These are phyloP conservation scores for Disparrhopalites patrizii DNA, from an alignment of 2,888 invertebrate genomes.

Conservation along the genomic window DNA sequence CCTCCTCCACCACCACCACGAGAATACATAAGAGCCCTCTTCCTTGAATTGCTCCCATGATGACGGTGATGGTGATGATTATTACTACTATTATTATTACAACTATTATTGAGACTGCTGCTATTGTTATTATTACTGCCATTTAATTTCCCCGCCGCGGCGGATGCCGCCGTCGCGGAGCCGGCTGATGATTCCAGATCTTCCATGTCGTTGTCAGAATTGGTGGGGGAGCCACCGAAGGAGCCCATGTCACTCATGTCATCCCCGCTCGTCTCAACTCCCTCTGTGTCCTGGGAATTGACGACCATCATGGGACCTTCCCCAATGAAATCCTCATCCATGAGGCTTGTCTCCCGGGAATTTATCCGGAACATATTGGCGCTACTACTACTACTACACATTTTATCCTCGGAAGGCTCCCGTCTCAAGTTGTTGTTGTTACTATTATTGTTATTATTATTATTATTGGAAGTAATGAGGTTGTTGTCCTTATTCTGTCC, in stretches of 20 bases:
- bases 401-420: background rate
- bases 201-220: conserved; percentile 27
- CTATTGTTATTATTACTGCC: conserved; percentile 19
- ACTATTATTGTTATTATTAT: conserved; percentile 1
- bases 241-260: conserved; percentile 45
- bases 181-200: conserved; percentile 28
- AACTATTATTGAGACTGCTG: background rate
- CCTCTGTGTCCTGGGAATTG: conserved; percentile 10
- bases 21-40: conserved; percentile 18
- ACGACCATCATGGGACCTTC: conserved; percentile 9
- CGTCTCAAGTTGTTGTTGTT: conserved; percentile 3
- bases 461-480: background rate
- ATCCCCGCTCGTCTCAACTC: conserved; percentile 41
- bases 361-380: conserved; percentile 13
- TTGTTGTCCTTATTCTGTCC: background rate
- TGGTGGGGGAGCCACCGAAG: conserved; percentile 35
- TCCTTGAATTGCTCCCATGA: too few relatives aligned
- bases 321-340: conserved; percentile 9
- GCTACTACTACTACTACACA: too few relatives aligned
- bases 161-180: too few relatives aligned
- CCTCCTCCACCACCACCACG: conserved; percentile 31
- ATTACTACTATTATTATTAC: too few relatives aligned
- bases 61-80: too few relatives aligned
- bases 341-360: conserved; percentile 10
- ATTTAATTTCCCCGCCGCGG: conserved; percentile 22